Percentiles rank a stretch among this genome's conserved stretches.
These are phyloP conservation scores for Drosophila yakuba DNA, from an alignment of 1,140 invertebrate genomes.

Conservation along the genomic window DNA sequence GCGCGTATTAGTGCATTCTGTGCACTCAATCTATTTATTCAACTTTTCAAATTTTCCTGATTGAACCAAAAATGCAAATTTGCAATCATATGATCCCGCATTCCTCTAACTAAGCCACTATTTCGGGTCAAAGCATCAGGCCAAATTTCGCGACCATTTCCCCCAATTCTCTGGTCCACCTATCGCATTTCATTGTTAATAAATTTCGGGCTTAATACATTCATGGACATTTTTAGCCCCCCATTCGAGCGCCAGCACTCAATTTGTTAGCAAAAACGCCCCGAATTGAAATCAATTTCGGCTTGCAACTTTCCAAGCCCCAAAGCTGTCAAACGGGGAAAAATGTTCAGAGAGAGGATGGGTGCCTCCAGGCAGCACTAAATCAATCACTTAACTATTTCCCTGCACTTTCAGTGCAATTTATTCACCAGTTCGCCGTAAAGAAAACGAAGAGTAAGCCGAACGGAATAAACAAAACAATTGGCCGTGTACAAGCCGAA, in stretches of 20 bases:
- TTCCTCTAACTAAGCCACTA: not conserved
- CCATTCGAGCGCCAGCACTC: not conserved
- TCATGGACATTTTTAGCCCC: constrained; percentile 27
- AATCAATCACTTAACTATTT: constrained; percentile 76
- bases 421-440: constrained; percentile 27
- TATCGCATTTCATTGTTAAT: constrained; percentile 35
- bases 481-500: constrained; percentile 27
- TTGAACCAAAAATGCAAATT: constrained; percentile 37
- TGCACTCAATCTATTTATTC: constrained; percentile 26
- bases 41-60: constrained; percentile 33
- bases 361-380: constrained; percentile 39
- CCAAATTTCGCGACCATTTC: not conserved
- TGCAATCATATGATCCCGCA: constrained; percentile 21
- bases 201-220: constrained; percentile 43
- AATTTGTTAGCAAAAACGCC: constrained; percentile 23
- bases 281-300: constrained; percentile 61
- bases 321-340: constrained; percentile 30
- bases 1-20: constrained; percentile 1
- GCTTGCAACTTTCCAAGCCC: constrained; percentile 38
- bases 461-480: constrained; percentile 57
- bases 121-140: constrained; percentile 18
- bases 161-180: constrained; percentile 5
- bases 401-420: constrained; percentile 40
- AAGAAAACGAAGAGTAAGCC: constrained; percentile 28
- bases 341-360: constrained; percentile 7